These are phyloP conservation scores for Pristionchus japonicus DNA, from an alignment of 2,888 invertebrate species.

Conservation along the genomic window DNA sequence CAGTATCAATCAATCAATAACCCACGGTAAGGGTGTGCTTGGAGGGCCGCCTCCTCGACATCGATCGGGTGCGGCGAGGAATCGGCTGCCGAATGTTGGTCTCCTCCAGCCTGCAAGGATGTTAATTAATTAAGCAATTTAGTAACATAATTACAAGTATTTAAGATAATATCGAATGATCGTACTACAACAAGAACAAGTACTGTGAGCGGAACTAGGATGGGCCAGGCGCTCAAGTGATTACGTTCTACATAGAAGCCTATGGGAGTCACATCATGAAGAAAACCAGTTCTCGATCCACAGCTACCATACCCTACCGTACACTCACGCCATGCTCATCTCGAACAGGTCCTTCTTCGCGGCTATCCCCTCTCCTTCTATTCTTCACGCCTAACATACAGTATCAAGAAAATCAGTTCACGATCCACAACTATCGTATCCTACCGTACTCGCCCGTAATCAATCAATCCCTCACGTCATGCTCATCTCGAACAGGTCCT, in stretches of 20 bases:
- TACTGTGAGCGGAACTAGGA: background rate
- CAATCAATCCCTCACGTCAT: background rate
- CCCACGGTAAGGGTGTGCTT: slow-evolving; percentile 13
- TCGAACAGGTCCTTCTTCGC: no score
- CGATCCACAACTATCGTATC: background rate
- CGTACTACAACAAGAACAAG: background rate
- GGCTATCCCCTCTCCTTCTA: background rate
- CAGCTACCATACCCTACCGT: no score
- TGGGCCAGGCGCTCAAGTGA: background rate
- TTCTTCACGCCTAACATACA: no score
- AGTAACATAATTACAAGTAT: no score
- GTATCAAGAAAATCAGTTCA: background rate
- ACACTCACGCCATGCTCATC: no score
- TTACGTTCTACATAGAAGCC: background rate
- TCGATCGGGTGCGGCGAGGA: background rate
- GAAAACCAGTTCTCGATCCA: no score
- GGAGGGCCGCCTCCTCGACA: background rate
- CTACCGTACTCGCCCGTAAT: background rate
- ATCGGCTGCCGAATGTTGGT: slow-evolving; percentile 18
- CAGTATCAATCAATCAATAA: background rate
- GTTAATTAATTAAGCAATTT: background rate
- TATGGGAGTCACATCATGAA: background rate
- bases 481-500: background rate
- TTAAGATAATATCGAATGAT: no score
- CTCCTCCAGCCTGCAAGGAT: background rate